These are phyloP conservation scores for Tamias sibiricus DNA, from an alignment of 2,113 vertebrate species.

Conservation along the genomic window DNA sequence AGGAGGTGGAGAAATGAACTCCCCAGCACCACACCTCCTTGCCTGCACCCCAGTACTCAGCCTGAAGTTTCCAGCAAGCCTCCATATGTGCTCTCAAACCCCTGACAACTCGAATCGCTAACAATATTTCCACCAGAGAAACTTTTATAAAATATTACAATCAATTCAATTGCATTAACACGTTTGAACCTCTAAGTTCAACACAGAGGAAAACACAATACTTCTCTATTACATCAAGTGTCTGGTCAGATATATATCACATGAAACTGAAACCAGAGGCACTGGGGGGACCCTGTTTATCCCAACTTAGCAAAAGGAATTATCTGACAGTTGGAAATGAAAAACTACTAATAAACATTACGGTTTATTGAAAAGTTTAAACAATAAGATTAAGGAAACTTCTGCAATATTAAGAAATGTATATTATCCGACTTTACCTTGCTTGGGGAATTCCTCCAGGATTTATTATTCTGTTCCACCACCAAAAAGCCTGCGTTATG, in stretches of 20 bases:
- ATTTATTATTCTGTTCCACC: constrained; percentile 84
- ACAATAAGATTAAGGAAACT: constrained; percentile 88
- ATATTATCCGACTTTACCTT: constrained; percentile 84
- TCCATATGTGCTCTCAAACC: constrained; percentile 79
- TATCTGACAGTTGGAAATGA: constrained; percentile 88
- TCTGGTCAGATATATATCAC: constrained; percentile 88
- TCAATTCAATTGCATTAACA: constrained; percentile 89
- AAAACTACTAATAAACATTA: constrained; percentile 88
- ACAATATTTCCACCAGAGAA: constrained; percentile 84
- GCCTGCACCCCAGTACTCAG: background rate
- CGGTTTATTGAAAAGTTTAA: constrained; percentile 88
- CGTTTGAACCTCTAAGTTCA: constrained; percentile 86
- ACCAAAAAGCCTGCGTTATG: constrained; percentile 83
- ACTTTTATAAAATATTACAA: constrained; percentile 89
- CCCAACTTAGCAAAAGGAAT: constrained; percentile 86
- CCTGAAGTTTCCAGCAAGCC: constrained; percentile 72
- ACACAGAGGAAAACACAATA: constrained; percentile 88
- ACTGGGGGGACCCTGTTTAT: constrained; percentile 81
- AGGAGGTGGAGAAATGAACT: background rate
- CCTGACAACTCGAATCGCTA: constrained; percentile 82
- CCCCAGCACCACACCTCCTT: background rate
- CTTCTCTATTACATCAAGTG: constrained; percentile 89
- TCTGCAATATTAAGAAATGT: constrained; percentile 85
- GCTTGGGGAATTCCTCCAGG: constrained; percentile 83
- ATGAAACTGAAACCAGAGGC: constrained; percentile 81